Conservation (phyloP, 2,888 invertebrate species). For the Eudasyphora cyanicolor region DNA sequence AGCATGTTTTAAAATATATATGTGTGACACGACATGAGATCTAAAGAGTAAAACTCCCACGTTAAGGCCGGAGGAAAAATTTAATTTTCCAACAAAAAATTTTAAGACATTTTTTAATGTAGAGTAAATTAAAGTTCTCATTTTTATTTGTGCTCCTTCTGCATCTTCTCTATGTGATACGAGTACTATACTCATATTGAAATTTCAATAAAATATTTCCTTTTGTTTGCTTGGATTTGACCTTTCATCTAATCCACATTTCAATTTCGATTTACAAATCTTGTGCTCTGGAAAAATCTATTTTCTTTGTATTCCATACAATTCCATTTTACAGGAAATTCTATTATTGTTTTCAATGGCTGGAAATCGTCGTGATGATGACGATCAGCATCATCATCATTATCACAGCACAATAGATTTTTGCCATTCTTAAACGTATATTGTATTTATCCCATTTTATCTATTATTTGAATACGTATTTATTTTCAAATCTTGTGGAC, state of each 20-base stretch:
- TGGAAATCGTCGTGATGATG: no score
- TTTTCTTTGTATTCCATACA: background rate
- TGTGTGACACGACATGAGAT: background rate
- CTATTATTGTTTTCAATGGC: background rate
- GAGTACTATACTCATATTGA: no score
- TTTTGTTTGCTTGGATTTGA: no score
- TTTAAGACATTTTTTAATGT: background rate
- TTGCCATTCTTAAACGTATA: background rate
- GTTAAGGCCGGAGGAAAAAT: background rate
- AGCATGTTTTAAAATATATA: conserved; percentile 13
- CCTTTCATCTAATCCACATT: background rate
- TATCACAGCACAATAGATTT: background rate
- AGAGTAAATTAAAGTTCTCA: background rate
- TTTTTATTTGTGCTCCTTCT: no score
- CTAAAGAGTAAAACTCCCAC: background rate
- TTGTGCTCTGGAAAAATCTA: background rate
- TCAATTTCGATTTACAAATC: background rate
- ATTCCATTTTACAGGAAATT: background rate
- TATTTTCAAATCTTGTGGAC: background rate
- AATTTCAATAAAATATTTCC: no score
- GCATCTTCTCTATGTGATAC: no score
- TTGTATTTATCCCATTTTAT: background rate
- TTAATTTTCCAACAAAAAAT: background rate
- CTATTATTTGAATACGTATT: conserved; percentile 1
- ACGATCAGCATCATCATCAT: no score